Evolutionary conservation across 2,888 invertebrate species (phyloP).

Genomic region (Carterocephalus palaemon): DNA sequence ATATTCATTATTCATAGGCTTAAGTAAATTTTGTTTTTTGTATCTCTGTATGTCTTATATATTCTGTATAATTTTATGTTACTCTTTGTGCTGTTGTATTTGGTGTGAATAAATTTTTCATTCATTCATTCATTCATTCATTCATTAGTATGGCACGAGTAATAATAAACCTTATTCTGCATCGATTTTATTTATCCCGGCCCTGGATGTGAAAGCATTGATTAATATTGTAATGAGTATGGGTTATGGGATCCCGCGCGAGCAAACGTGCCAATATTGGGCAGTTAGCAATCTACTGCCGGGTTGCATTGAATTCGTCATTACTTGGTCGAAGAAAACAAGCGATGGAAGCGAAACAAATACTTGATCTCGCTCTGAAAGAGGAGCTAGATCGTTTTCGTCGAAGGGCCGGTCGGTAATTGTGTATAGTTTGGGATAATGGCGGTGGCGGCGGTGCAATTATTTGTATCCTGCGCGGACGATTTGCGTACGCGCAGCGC

Average conservation of each 20-base stretch:
- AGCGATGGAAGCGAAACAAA: slow-evolving; percentile 7
- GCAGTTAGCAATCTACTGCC: not conserved
- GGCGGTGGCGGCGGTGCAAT: slow-evolving; percentile 59
- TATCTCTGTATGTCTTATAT: too few species aligned
- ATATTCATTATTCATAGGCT: too few species aligned
- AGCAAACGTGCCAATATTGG: slow-evolving; percentile 24
- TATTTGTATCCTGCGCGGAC: slow-evolving; percentile 54
- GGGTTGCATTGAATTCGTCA: not conserved
- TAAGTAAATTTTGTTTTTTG: too few species aligned
- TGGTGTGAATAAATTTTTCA: too few species aligned
- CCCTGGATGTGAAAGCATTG: slow-evolving; percentile 58
- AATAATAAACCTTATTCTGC: slow-evolving; percentile 53
- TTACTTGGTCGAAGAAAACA: not conserved
- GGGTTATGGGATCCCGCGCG: slow-evolving; percentile 43
- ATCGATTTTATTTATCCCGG: slow-evolving; percentile 52
- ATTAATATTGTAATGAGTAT: slow-evolving; percentile 74
- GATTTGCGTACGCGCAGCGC: slow-evolving; percentile 38
- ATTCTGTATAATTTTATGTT: too few species aligned
- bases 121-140: too few species aligned
- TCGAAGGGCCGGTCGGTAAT: slow-evolving; percentile 53
- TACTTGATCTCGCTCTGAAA: too few species aligned
- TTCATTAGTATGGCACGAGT: slow-evolving; percentile 57
- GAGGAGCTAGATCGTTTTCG: too few species aligned
- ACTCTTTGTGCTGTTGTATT: too few species aligned
- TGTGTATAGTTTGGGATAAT: slow-evolving; percentile 65